phyloP scores from a whole-genome alignment of 2,113 vertebrate species.

The Abramis brama region DNA sequence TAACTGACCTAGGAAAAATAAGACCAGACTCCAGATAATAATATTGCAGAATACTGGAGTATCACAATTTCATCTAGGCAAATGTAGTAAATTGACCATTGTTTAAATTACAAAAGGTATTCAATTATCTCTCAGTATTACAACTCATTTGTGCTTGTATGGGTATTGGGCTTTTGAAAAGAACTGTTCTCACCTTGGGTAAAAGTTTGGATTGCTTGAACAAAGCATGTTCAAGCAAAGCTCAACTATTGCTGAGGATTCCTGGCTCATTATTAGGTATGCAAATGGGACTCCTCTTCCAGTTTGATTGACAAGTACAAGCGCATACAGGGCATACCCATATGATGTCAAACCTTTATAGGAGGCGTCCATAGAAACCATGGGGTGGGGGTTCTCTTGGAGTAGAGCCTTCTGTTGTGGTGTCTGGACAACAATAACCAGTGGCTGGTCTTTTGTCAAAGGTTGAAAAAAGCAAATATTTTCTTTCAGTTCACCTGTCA shows the following conservation, averaged over 20 bases:
- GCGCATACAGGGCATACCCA: constrained; percentile 38
- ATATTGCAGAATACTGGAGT: not conserved
- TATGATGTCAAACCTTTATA: constrained; percentile 43
- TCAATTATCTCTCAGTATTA: not conserved
- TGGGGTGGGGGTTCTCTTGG: constrained; percentile 26
- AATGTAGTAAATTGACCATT: not conserved
- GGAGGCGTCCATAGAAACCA: constrained; percentile 29
- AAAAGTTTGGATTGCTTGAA: constrained; percentile 24
- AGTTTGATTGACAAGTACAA: constrained; percentile 8
- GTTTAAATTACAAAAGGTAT: not conserved
- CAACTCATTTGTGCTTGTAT: not conserved
- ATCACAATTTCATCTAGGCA: constrained; percentile 1
- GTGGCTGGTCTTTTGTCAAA: constrained; percentile 2
- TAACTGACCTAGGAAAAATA: constrained; percentile 35
- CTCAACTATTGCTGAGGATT: not conserved
- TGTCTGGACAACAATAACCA: constrained; percentile 21
- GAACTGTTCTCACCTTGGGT: constrained; percentile 18
- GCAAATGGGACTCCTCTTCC: constrained; percentile 29
- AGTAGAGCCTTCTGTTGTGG: not conserved
- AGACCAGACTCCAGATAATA: not conserved
- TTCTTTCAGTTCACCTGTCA: not conserved
- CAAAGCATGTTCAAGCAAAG: constrained; percentile 10
- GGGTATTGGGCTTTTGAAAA: constrained; percentile 3
- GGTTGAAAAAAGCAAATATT: constrained; percentile 12
- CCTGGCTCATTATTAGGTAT: constrained; percentile 14